Percentiles rank a stretch among this genome's conserved stretches.
Conservation (phyloP, 2,113 vertebrate genomes). For the Nothocercus julius region DNA sequence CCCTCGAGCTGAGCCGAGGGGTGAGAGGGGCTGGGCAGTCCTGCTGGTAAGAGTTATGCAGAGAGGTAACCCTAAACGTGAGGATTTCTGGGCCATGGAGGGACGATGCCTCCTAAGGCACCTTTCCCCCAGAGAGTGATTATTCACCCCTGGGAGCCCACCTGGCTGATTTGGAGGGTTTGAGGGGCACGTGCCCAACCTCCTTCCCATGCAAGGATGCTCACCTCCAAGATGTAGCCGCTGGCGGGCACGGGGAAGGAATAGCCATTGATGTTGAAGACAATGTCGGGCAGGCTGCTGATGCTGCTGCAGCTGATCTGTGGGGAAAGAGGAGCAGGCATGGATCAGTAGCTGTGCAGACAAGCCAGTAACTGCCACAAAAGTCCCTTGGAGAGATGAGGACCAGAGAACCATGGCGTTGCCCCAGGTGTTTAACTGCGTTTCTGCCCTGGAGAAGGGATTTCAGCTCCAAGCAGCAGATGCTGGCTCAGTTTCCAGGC, state of each 20-base stretch:
- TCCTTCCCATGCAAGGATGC: accelerated
- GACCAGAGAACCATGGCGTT: not conserved
- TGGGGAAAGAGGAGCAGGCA: accelerated
- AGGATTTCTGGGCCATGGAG: not conserved
- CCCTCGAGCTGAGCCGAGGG: not conserved
- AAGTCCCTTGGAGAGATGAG: not conserved
- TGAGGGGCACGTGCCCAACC: not conserved
- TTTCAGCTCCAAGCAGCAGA: not conserved
- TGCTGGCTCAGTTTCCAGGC: too few species aligned
- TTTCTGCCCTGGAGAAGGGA: not conserved
- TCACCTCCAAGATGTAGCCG: conserved; percentile 9
- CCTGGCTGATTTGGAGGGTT: too few species aligned
- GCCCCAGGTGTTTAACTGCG: not conserved
- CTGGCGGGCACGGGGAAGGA: not conserved
- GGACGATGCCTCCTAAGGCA: too few species aligned
- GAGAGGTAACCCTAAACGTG: not conserved
- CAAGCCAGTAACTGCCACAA: not conserved
- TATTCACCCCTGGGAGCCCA: too few species aligned
- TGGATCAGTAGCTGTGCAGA: not conserved
- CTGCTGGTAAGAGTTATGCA: not conserved
- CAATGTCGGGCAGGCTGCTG: accelerated
- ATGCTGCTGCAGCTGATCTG: not conserved
- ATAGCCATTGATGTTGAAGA: not conserved
- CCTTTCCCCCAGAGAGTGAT: too few species aligned
- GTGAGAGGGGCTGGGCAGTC: not conserved